These are phyloP conservation scores for Malthinus flaveolus DNA, from an alignment of 2,888 invertebrate genomes.

Conservation along the genomic window DNA sequence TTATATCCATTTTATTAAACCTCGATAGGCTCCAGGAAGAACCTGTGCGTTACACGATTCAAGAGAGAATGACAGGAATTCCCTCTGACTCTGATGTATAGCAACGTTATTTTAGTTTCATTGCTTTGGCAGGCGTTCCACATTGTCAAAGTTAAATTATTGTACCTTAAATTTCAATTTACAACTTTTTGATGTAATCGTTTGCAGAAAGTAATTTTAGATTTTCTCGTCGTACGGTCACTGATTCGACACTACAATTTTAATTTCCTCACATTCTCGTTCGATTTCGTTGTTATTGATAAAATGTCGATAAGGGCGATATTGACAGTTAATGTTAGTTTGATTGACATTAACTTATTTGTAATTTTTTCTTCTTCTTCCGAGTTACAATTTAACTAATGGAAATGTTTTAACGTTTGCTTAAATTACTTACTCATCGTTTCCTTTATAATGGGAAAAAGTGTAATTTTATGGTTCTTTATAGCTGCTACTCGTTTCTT, in stretches of 20 bases:
- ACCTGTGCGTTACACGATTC: slow-evolving; percentile 30
- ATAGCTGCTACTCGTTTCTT: no score
- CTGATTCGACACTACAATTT: slow-evolving; percentile 6
- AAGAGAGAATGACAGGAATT: slow-evolving; percentile 28
- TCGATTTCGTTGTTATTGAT: neutral
- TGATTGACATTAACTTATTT: no score
- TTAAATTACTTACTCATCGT: no score
- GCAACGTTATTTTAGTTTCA: slow-evolving; percentile 31
- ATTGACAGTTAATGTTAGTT: no score
- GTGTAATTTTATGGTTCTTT: no score
- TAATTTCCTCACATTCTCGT: slow-evolving; percentile 10
- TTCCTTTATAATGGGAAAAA: no score
- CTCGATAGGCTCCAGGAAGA: slow-evolving; percentile 30
- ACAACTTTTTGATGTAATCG: slow-evolving; percentile 24
- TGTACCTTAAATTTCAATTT: slow-evolving; percentile 27
- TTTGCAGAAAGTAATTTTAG: slow-evolving; percentile 10
- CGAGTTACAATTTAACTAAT: no score
- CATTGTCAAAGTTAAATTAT: slow-evolving; percentile 28
- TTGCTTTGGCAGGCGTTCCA: slow-evolving; percentile 28
- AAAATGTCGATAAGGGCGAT: no score
- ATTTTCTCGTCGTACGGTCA: slow-evolving; percentile 6
- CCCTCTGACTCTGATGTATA: slow-evolving; percentile 31
- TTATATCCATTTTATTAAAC: slow-evolving; percentile 27
- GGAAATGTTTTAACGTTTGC: no score
- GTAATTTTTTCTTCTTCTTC: no score